A percentile compares a stretch with the other conserved stretches of the same genome.
Conservation (phyloP, 1,140 invertebrate species). For the Ridgeia piscesae region DNA sequence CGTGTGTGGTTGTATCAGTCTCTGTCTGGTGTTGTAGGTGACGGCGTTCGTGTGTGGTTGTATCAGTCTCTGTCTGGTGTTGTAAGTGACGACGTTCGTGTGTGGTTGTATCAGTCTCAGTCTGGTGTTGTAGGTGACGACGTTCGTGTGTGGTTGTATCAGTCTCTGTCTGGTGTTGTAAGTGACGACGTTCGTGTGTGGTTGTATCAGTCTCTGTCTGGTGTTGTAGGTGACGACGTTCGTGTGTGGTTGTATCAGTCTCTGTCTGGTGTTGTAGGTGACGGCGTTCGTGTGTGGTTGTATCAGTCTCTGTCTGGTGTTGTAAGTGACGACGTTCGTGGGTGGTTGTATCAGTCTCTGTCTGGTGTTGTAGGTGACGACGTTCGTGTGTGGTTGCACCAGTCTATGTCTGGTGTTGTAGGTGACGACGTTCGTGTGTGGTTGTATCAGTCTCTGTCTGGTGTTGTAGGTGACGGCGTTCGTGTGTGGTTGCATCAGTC, state of each 20-base stretch:
- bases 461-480: conserved; percentile 85
- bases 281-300: conserved; percentile 94
- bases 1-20: conserved; percentile 89
- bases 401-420: conserved; percentile 68
- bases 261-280: conserved; percentile 70
- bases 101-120: conserved; percentile 85
- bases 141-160: conserved; percentile 90
- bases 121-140: conserved; percentile 76
- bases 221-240: conserved; percentile 85
- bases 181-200: conserved; percentile 95
- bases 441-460: conserved; percentile 75
- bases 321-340: conserved; percentile 91
- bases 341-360: conserved; percentile 85
- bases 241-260: conserved; percentile 89
- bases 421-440: conserved; percentile 95
- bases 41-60: conserved; percentile 94
- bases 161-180: conserved; percentile 68
- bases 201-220: conserved; percentile 75
- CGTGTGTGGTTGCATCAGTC: conserved; percentile 89
- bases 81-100: conserved; percentile 91
- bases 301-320: conserved; percentile 69
- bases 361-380: conserved; percentile 76
- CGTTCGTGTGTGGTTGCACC: conserved; percentile 90
- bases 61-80: conserved; percentile 69
- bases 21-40: conserved; percentile 70